Conservation (phyloP, 2,113 vertebrate species). For the Puffinus mauretanicus region DNA sequence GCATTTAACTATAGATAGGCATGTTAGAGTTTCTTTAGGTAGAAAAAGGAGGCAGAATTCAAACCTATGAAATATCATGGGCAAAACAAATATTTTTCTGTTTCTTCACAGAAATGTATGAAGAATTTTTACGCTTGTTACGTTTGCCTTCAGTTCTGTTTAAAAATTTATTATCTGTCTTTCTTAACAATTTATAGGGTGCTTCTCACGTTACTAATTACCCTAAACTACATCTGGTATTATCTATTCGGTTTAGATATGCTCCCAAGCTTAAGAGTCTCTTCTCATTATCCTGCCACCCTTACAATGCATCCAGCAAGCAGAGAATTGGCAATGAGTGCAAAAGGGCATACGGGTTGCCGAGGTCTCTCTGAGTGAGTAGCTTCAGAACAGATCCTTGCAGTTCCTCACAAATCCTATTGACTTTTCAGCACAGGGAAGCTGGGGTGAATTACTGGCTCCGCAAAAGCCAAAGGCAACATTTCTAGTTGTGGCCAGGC, state of each 20-base stretch:
- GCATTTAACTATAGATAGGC: background rate
- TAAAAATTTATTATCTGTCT: background rate
- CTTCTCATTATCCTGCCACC: background rate
- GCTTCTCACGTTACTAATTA: background rate
- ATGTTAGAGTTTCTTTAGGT: background rate
- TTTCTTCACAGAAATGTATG: background rate
- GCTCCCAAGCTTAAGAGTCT: background rate
- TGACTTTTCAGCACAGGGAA: background rate
- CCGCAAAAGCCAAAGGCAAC: background rate
- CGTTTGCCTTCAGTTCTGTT: background rate
- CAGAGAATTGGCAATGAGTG: background rate
- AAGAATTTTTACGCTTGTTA: background rate
- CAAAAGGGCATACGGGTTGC: background rate
- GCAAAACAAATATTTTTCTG: background rate
- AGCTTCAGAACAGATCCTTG: background rate
- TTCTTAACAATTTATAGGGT: background rate
- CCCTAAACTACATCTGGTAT: background rate
- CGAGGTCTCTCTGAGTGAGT: fast-evolving
- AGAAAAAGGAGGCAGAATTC: background rate
- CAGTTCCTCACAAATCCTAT: background rate
- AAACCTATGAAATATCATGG: background rate
- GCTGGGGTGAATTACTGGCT: background rate
- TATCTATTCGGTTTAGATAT: background rate
- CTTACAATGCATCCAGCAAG: background rate
- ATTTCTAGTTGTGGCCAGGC: background rate